Evolutionary conservation across 1,140 invertebrate species (phyloP), one percentile per base, ranked within the genome.

Genomic region (Helicoverpa zea): DNA sequence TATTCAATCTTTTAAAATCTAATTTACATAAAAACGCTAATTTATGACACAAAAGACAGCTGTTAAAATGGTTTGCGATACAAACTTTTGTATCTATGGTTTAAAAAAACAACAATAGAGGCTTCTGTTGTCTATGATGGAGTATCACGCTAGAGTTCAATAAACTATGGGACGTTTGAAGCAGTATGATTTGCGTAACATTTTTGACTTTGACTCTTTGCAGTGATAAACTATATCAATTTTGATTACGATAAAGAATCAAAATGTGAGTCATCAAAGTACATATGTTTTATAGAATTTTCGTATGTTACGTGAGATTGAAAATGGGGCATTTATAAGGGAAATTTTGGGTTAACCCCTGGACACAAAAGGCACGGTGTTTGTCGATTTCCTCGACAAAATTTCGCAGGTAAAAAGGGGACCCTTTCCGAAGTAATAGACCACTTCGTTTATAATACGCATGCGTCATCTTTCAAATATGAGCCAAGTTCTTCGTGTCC

Each of bases 1-100:
- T 47, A 66, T 66, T 14, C 9, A 47, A 18, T 49, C n/a, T 16
- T 49, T 18, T 49, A 11, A 23, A 18, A 16, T 43, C 13, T 47
- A 66, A 66, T 66, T 66, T 66, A 47, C 63, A 66, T 66, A 3
- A 61, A 47, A 43, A 64, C 63, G 5, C 2, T 10, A 70, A 52
- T 70, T 70, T 52, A 70, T 23, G 18, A 29, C 29, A 70, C 35
- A 70, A 52, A 23, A 66, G 66, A 72, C 49, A 72, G 68, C 68
- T 54, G 68, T 72, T 72, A 2, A 29, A 23, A 11, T 51, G 0
- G 18, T 13, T 13, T 47, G 3, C 16, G 64, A 68, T 68, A 68
- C 14, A 23, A 58, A 43, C 14, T 64, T 47, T 47, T 47, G 30
- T 47, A 16, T 47, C 43, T 66, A 66, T 49, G 64, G 10, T 43